These are phyloP conservation scores for Phaedon cochleariae DNA, from an alignment of 2,888 invertebrate species.

Conservation along the genomic window DNA sequence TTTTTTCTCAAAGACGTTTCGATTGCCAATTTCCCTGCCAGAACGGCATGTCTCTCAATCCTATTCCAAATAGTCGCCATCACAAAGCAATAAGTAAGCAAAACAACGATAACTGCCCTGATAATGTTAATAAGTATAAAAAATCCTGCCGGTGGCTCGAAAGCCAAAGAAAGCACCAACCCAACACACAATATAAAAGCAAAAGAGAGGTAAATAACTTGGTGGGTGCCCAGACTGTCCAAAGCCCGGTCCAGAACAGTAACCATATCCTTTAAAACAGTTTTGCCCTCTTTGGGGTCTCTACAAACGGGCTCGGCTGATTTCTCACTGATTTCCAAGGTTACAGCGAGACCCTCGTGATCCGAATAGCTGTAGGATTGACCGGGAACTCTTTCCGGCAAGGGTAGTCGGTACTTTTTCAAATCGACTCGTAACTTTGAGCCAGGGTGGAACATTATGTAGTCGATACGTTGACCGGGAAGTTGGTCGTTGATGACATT, in stretches of 20 bases:
- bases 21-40: conserved; percentile 78
- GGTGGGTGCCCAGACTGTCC: conserved; percentile 63
- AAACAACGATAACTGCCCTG: conserved; percentile 70
- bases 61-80: conserved; percentile 86
- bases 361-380: conserved; percentile 84
- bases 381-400: conserved; percentile 77
- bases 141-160: conserved; percentile 61
- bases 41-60: conserved; percentile 80
- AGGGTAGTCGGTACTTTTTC: conserved; percentile 72
- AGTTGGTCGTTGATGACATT: conserved; percentile 66
- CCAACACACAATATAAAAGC: conserved; percentile 66
- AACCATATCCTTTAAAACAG: conserved; percentile 67
- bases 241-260: conserved; percentile 69
- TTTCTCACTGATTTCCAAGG: conserved; percentile 57
- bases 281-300: conserved; percentile 41
- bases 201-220: conserved; percentile 65
- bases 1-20: conserved; percentile 65
- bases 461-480: conserved; percentile 90
- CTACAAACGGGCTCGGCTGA: conserved; percentile 23
- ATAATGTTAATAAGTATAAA: conserved; percentile 66
- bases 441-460: conserved; percentile 76
- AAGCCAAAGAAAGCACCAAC: conserved; percentile 63
- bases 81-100: conserved; percentile 74
- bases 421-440: conserved; percentile 59
- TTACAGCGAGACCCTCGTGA: conserved; percentile 84